A percentile compares a stretch with the other conserved stretches of the same genome.
These are phyloP conservation scores for Andricus grossulariae DNA, from an alignment of 1,140 invertebrate species.

Conservation along the genomic window DNA sequence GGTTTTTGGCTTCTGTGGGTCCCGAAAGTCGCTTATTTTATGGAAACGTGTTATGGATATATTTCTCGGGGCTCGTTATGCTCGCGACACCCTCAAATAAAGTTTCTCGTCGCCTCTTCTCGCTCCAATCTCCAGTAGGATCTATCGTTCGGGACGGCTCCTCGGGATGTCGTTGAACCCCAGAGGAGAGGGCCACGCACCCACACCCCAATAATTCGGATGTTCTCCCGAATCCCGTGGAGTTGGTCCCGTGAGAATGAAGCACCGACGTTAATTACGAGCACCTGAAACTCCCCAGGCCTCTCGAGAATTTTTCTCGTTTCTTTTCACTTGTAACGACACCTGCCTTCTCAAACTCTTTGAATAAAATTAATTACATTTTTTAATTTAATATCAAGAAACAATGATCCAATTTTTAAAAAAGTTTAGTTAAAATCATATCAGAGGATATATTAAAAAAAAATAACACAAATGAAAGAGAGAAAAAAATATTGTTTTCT, in stretches of 20 bases:
- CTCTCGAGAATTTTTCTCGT: no score
- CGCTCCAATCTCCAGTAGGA: background rate
- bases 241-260: background rate
- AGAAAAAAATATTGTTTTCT: no score
- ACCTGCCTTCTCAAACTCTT: no score
- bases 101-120: conserved; percentile 2
- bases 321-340: no score
- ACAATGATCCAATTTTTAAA: no score
- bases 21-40: conserved; percentile 8
- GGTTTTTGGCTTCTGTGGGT: background rate
- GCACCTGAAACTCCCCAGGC: no score
- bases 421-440: no score
- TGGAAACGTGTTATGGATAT: conserved; percentile 7
- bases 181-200: background rate
- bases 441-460: no score
- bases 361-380: no score
- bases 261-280: background rate
- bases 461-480: no score
- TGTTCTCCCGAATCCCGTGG: background rate
- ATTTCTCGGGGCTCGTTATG: conserved; percentile 9
- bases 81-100: background rate
- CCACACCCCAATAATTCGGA: conserved; percentile 15
- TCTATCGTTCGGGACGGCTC: background rate
- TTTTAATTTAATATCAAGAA: no score
- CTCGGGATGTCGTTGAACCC: conserved; percentile 5